Evolutionary conservation across 2,113 vertebrate species (phyloP).

Genomic region (Sorex fumeus): DNA sequence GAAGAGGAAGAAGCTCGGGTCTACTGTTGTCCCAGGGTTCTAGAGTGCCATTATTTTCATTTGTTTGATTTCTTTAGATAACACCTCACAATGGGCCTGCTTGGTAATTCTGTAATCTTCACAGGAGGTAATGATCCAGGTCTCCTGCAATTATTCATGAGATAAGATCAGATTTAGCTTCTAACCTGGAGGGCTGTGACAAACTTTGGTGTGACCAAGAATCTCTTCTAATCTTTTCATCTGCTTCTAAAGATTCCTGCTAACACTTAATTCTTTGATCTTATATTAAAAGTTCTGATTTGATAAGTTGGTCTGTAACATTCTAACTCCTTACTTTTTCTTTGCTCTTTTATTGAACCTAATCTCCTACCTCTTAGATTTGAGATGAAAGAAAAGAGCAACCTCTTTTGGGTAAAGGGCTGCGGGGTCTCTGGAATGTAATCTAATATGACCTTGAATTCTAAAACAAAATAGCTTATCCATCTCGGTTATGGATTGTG

Average conservation of each 20-base stretch:
- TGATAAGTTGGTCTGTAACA: constrained; percentile 58
- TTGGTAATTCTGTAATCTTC: constrained; percentile 66
- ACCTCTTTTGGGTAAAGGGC: background rate
- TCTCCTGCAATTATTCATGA: constrained; percentile 59
- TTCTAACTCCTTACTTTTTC: constrained; percentile 33
- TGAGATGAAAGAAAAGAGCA: constrained; percentile 8
- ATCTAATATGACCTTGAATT: constrained; percentile 27
- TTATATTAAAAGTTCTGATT: constrained; percentile 41
- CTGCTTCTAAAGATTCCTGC: background rate
- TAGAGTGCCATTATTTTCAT: constrained; percentile 58
- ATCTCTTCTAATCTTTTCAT: constrained; percentile 49
- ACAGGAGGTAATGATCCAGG: background rate
- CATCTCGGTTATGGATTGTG: constrained; percentile 1
- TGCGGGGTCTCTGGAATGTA: background rate
- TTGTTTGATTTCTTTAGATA: constrained; percentile 33
- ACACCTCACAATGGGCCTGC: background rate
- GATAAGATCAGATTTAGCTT: constrained; percentile 63
- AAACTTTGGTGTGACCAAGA: constrained; percentile 16
- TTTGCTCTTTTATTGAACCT: constrained; percentile 49
- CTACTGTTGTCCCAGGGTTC: no score
- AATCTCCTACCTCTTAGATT: constrained; percentile 38
- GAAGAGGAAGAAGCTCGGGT: no score
- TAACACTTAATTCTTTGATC: constrained; percentile 57
- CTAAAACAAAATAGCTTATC: constrained; percentile 26
- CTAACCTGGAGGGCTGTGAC: constrained; percentile 25